Evolutionary conservation across 2,113 vertebrate genomes (phyloP), one percentile per base, ranked within the genome.

Genomic region (Xenotilapia caudafasciata): DNA sequence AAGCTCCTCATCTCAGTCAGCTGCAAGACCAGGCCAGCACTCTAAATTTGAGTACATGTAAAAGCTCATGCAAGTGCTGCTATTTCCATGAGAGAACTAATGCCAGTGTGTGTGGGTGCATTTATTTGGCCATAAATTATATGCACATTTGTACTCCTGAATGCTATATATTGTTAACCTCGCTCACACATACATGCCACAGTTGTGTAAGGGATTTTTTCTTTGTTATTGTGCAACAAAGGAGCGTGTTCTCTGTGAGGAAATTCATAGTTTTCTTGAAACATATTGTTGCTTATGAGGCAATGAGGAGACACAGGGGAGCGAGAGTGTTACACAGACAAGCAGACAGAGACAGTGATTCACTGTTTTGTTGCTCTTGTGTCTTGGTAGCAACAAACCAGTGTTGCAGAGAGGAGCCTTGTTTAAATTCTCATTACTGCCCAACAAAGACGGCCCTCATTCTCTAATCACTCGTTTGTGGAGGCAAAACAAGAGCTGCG

Each of bases 21-120:
- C 60, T 82, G 86, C 17, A 12, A 85, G 54, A 90, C 70, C 89
- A 85, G 83, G 87, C 84, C 15, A 21, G 77, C 23, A 49, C 85
- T 88, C 86, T 94, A 91, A 93, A 92, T 89, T 83, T 92, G 92
- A 92, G 90, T 56, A 15, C 86, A 90, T 93, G 88, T 90, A 93
- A 94, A 93, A 91, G 84, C 86, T 86, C 38, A 33, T 82, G 80
- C 73, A 11, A 86, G 49, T 85, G 79, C 3, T n/a, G 60, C 77
- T 88, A 85, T 92, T 89, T 92, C 83, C 88, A 89, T 83, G 83
- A 56, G 55, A 68, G 65, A 89, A 89, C 55, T 33, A 35, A 21
- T 83, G 47, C 21, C 82, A 68, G 49, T 42, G 55, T 86, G 70
- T 56, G 86, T 51, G 83, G 79, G 87, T 70, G 70, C 11, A 17